A percentile compares a stretch with the other conserved stretches of the same genome.
These are phyloP conservation scores for Sylvilagus floridanus DNA, from an alignment of 2,797 vertebrate species.

Conservation along the genomic window DNA sequence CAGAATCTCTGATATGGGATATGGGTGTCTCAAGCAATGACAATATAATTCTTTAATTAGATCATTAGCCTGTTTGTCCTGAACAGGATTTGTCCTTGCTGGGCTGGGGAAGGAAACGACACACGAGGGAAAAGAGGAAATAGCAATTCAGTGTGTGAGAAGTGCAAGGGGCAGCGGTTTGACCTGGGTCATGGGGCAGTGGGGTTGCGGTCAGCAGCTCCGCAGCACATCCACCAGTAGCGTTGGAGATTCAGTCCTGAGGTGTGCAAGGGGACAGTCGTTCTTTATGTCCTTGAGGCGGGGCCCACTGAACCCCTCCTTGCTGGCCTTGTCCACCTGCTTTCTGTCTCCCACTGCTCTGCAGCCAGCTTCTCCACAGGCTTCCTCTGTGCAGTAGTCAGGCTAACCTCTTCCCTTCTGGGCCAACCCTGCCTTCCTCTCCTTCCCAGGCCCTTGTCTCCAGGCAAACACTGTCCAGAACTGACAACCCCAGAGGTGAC, in stretches of 20 bases:
- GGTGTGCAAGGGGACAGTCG: background rate
- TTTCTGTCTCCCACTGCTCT: background rate
- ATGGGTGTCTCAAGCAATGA: background rate
- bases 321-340: constrained; percentile 33
- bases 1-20: no score
- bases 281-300: background rate
- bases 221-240: background rate
- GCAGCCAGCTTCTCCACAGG: background rate
- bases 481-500: background rate
- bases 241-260: background rate
- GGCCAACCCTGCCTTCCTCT: background rate
- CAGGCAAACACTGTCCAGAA: background rate
- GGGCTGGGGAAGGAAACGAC: background rate
- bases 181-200: background rate
- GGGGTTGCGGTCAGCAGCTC: background rate
- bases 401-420: background rate
- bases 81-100: background rate
- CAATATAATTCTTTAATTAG: constrained; percentile 5
- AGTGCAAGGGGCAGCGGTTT: background rate
- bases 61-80: background rate
- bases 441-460: background rate
- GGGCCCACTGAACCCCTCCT: background rate
- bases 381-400: background rate
- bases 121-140: constrained; percentile 5
- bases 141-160: background rate